Conservation (phyloP, 2,888 invertebrate genomes). For the Didymodactylos carnosus region DNA sequence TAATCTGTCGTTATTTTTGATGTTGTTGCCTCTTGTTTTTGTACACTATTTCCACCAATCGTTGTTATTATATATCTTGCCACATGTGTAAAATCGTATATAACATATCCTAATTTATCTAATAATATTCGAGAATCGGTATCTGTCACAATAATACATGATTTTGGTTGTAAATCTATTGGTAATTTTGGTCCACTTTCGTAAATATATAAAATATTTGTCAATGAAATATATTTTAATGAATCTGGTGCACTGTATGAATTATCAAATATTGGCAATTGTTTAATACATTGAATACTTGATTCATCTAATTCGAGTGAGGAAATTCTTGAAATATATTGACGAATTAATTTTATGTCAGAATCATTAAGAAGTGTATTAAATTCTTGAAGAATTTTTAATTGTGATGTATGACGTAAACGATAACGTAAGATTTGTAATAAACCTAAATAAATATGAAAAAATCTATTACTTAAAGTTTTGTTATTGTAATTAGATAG, state of each 20-base stretch:
- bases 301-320: neutral
- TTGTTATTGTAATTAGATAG: too few species aligned
- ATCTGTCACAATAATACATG: neutral
- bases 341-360: slow-evolving; percentile 8
- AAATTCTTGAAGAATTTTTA: slow-evolving; percentile 8
- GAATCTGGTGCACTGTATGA: neutral
- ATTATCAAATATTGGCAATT: slow-evolving; percentile 13
- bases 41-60: neutral
- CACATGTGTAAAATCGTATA: neutral
- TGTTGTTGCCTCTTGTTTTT: too few species aligned
- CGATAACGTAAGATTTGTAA: slow-evolving; percentile 6
- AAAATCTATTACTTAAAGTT: too few species aligned
- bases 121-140: neutral
- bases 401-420: neutral
- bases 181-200: slow-evolving; percentile 6
- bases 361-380: slow-evolving; percentile 4
- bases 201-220: slow-evolving; percentile 4
- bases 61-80: neutral
- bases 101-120: neutral
- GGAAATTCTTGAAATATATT: neutral
- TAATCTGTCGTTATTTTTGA: too few species aligned
- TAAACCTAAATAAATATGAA: too few species aligned
- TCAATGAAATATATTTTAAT: slow-evolving; percentile 4
- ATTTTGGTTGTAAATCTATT: neutral
- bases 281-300: slow-evolving; percentile 8